Evolutionary conservation across 2,888 invertebrate species (phyloP), one percentile per base, ranked within the genome.

Genomic region (Diloba caeruleocephala): DNA sequence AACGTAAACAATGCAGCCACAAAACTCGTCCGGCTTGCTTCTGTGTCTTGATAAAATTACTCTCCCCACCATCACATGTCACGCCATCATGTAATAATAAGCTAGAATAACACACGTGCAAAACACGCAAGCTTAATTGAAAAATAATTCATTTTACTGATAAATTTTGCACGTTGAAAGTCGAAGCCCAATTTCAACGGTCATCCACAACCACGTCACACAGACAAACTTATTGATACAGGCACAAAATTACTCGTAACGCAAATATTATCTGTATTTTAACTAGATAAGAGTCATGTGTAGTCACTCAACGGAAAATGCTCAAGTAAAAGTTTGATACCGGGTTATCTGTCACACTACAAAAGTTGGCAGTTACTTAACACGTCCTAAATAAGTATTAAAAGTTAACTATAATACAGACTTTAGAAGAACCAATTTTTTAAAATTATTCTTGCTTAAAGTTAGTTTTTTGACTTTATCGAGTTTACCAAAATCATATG

Each of bases 101-200:
- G 31, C 5, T 26, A 32, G 21, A 60, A 69, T 23, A 46, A 49
- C 33, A 38, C 54, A 37, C 34, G 29, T 44, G 28, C 44, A 39
- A 26, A 25, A 44, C 34, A 34, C 39, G 33, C 51, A 17, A n/a
- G 46, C 46, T 49, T 59, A 49, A 72, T 59, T 59, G 71, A 72
- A 64, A 72, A 71, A 66, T 73, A 70, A 71, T 70, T 70, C 25
- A 29, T 60, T 39, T 63, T 53, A 41, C 55, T 42, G 31, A 59
- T 73, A n/a, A n/a, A 59, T 73, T 70, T 53, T 60, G 48, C 54
- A 23, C 63, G 63, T 53, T 26, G 51, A 66, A 71, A 60, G 66
- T 63, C 34, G 41, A 60, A 63, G 31, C 46, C 33, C 62, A 64
- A 56, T 67, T 63, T 63, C 28, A 21, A 28, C 26, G 48, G 34